phyloP scores from a whole-genome alignment of 2,113 vertebrate species.

The Geothlypis trichas region DNA sequence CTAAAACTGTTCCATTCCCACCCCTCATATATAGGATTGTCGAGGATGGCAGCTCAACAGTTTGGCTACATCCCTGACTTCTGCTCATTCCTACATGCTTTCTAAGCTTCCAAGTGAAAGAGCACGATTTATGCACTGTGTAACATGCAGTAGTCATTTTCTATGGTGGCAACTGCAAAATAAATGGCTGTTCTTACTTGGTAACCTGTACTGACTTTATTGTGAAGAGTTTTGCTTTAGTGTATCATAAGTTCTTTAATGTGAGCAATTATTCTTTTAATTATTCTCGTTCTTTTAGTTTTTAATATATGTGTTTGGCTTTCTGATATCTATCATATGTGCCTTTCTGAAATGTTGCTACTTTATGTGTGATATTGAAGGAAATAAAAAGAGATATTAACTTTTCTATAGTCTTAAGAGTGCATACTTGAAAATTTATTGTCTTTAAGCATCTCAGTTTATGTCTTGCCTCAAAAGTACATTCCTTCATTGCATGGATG shows the following conservation, averaged over 20 bases:
- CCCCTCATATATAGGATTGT: background rate
- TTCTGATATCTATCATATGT: background rate
- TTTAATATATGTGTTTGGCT: background rate
- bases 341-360: background rate
- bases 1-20: background rate
- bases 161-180: background rate
- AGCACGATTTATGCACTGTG: background rate
- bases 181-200: background rate
- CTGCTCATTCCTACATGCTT: background rate
- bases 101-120: background rate
- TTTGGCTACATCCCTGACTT: background rate
- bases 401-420: background rate
- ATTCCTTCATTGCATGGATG: background rate
- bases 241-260: background rate
- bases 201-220: background rate
- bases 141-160: fast-evolving
- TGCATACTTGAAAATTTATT: background rate
- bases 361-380: background rate
- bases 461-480: background rate
- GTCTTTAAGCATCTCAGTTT: background rate
- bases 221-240: background rate
- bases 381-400: background rate
- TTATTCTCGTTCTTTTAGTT: background rate
- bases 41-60: background rate
- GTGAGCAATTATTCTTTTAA: background rate